Evolutionary conservation across 2,888 invertebrate species (phyloP), one percentile per base, ranked within the genome.

Genomic region (Diaphora mendica): DNA sequence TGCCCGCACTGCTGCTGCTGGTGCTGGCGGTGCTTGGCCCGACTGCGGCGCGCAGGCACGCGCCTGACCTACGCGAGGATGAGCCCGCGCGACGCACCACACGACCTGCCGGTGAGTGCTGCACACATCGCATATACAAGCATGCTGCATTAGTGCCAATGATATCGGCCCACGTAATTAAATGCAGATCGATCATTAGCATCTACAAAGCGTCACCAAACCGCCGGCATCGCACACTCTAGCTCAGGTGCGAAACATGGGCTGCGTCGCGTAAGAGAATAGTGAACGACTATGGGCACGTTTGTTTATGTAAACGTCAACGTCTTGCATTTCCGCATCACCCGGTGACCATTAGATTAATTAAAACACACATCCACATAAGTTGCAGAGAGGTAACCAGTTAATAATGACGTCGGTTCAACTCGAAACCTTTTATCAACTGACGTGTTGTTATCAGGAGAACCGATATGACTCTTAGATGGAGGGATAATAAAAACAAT

Each of bases 91-190:
- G 97, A 72, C 96, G 97, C 86, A 96, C 96, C 89, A 95, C 95
- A 85, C 95, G 97, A 81, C 96, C 97, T 87, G 97, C 97, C 93
- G 97, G 97, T 97, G 93, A 97, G 97, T 96, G 83, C 87, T 95
- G 94, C 88, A 91, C 91, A 77, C 92, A 87, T 82, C 89, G 95
- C 74, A 79, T 94, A 94, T 88, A 96, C 95, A 87, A 35, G 62
- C 62, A 72, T 26, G 95, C 96, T 96, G 89, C 72, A 65, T 71
- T 95, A 64, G 78, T 85, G 84, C 84, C 85, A 87, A 84, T 82
- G 79, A 81, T 70, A 81, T 79, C 80, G 78, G 69, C 81, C 84
- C 80, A 82, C 83, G 83, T 87, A 87, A 89, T 91, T 87, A 88
- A 89, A 90, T 88, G 87, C 86, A 84, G 87, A 88, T 88, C 87